Percentiles rank a stretch among this genome's conserved stretches.
These are phyloP conservation scores for Latrodectus elegans DNA, from an alignment of 2,888 invertebrate genomes.

Conservation along the genomic window DNA sequence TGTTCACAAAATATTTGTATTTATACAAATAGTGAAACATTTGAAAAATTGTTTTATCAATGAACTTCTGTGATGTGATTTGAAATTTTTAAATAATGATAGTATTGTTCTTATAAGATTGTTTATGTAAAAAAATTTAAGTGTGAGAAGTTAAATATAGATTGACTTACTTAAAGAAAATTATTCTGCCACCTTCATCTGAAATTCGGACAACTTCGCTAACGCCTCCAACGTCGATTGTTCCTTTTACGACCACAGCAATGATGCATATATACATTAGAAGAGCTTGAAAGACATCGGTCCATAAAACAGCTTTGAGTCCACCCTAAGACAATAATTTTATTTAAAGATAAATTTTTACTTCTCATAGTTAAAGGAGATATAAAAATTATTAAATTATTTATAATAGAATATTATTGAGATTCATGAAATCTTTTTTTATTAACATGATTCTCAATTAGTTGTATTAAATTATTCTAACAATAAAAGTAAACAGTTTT, in stretches of 20 bases:
- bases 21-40: no score
- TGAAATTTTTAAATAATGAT: no score
- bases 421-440: no score
- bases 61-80: no score
- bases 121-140: neutral
- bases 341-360: neutral
- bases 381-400: no score
- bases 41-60: no score
- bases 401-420: no score
- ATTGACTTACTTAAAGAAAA: slow-evolving; percentile 76
- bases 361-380: neutral
- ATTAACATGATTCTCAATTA: no score
- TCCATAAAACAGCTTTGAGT: slow-evolving; percentile 85
- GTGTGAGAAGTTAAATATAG: neutral
- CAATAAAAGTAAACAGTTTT: no score
- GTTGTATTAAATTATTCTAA: no score
- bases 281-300: slow-evolving; percentile 90
- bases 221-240: slow-evolving; percentile 83
- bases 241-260: slow-evolving; percentile 86
- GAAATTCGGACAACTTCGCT: slow-evolving; percentile 84
- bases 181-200: slow-evolving; percentile 81
- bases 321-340: slow-evolving; percentile 81
- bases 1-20: no score
- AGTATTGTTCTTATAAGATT: no score
- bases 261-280: slow-evolving; percentile 89